A percentile compares a stretch with the other conserved stretches of the same genome.
Evolutionary conservation across 2,113 vertebrate genomes (phyloP).

Genomic region (Scomber japonicus): DNA sequence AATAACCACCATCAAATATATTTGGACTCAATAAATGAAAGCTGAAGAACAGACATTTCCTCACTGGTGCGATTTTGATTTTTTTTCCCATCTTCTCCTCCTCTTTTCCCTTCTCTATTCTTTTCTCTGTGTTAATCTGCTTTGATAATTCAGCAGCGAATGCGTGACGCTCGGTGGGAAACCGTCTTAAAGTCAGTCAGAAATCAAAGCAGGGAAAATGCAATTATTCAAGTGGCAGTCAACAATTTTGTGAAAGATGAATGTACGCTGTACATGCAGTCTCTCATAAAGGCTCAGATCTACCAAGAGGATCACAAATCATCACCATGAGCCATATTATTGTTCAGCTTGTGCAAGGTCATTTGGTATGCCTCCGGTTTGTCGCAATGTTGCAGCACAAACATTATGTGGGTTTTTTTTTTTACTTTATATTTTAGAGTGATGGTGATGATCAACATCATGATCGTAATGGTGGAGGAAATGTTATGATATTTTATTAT

Average conservation of each 20-base stretch:
- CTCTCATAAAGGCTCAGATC: slow-evolving; percentile 43
- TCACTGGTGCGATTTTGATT: slow-evolving; percentile 56
- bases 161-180: slow-evolving; percentile 57
- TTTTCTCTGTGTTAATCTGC: slow-evolving; percentile 69
- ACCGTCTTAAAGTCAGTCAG: slow-evolving; percentile 62
- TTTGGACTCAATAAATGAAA: slow-evolving; percentile 72
- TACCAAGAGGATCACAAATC: slow-evolving; percentile 49
- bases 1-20: slow-evolving; percentile 76
- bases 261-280: slow-evolving; percentile 21
- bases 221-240: slow-evolving; percentile 71
- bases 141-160: slow-evolving; percentile 64
- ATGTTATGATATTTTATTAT: slow-evolving; percentile 35
- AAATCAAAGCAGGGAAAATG: slow-evolving; percentile 67
- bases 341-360: slow-evolving; percentile 48
- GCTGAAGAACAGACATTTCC: slow-evolving; percentile 60
- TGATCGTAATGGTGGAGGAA: slow-evolving; percentile 13
- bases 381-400: slow-evolving; percentile 14
- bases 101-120: slow-evolving; percentile 20
- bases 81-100: background rate
- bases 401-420: slow-evolving; percentile 13
- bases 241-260: slow-evolving; percentile 62
- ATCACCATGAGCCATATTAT: slow-evolving; percentile 26
- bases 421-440: slow-evolving; percentile 19
- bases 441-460: slow-evolving; percentile 22
- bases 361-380: slow-evolving; percentile 33